phyloP scores from a whole-genome alignment of 2,113 vertebrate genomes.

The Poeciliopsis prolifica region DNA sequence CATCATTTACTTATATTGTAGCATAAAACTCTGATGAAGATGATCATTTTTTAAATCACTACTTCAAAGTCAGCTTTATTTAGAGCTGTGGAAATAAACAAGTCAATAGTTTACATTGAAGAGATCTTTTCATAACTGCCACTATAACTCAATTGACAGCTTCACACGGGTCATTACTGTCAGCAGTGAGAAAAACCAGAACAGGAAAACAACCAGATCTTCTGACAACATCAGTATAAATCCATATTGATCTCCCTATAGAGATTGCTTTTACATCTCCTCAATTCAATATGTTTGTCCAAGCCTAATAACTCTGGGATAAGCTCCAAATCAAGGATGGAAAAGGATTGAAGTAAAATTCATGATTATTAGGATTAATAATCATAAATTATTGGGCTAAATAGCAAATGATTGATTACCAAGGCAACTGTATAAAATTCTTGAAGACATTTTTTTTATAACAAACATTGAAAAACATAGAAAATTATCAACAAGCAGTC shows the following conservation, averaged over 20 bases:
- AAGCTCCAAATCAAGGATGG: not conserved
- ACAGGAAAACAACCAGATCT: slow-evolving; percentile 31
- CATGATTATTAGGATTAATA: not conserved
- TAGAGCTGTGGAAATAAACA: slow-evolving; percentile 28
- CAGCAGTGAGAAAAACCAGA: slow-evolving; percentile 58
- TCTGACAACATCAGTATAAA: slow-evolving; percentile 25
- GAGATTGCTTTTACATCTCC: not conserved
- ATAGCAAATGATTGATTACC: too few relatives aligned
- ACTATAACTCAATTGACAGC: slow-evolving; percentile 44
- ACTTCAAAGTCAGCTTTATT: slow-evolving; percentile 35
- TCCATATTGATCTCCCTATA: slow-evolving; percentile 27
- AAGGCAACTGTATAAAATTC: too few relatives aligned
- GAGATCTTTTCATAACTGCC: slow-evolving; percentile 28
- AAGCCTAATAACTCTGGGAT: not conserved
- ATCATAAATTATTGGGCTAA: too few relatives aligned
- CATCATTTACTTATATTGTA: not conserved
- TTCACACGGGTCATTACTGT: slow-evolving; percentile 23
- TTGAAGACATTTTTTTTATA: too few relatives aligned
- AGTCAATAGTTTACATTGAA: slow-evolving; percentile 45
- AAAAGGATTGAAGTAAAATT: not conserved
- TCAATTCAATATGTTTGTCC: slow-evolving; percentile 6
- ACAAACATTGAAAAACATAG: too few relatives aligned
- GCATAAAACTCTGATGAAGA: not conserved
- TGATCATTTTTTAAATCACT: slow-evolving; percentile 9
- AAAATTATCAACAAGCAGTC: too few relatives aligned